These are phyloP conservation scores for Pachyuromys duprasi DNA, from an alignment of 2,797 vertebrate species.

Conservation along the genomic window DNA sequence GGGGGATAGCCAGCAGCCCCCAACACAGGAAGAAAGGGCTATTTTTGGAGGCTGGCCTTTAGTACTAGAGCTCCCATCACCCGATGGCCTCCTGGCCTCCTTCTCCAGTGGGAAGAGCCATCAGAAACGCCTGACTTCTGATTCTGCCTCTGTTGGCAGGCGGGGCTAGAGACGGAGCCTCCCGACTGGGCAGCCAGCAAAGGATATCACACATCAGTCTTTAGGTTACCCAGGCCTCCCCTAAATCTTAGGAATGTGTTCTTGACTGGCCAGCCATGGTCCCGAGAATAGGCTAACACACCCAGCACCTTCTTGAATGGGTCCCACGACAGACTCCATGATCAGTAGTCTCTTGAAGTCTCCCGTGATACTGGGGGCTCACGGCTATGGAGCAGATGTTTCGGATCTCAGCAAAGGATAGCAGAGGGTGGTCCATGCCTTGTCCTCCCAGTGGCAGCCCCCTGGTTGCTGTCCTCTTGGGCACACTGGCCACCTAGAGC, in stretches of 20 bases:
- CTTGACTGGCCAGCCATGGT: slow-evolving; percentile 73
- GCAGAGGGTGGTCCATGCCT: no score
- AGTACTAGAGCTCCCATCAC: neutral
- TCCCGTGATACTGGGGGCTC: neutral
- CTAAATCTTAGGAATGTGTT: slow-evolving; percentile 81
- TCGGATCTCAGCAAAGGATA: slow-evolving; percentile 38
- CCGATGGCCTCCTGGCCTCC: neutral
- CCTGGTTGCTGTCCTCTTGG: neutral
- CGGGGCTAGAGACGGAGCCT: neutral
- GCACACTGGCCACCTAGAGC: neutral
- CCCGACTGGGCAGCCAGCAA: neutral
- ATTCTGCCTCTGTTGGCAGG: neutral
- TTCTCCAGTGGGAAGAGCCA: slow-evolving; percentile 16
- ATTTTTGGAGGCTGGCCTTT: slow-evolving; percentile 50
- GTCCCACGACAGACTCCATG: neutral
- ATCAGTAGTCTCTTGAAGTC: slow-evolving; percentile 56
- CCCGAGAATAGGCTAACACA: slow-evolving; percentile 30
- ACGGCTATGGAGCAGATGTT: slow-evolving; percentile 38
- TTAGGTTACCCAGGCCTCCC: slow-evolving; percentile 70
- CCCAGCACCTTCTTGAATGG: slow-evolving; percentile 62
- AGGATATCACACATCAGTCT: neutral
- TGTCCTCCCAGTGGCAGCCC: rapidly evolving
- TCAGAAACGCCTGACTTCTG: slow-evolving; percentile 56
- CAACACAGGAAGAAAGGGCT: slow-evolving; percentile 66
- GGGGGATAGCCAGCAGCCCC: neutral